Evolutionary conservation across 1,140 invertebrate species (phyloP).

Genomic region (Zaprionus nigranus): DNA sequence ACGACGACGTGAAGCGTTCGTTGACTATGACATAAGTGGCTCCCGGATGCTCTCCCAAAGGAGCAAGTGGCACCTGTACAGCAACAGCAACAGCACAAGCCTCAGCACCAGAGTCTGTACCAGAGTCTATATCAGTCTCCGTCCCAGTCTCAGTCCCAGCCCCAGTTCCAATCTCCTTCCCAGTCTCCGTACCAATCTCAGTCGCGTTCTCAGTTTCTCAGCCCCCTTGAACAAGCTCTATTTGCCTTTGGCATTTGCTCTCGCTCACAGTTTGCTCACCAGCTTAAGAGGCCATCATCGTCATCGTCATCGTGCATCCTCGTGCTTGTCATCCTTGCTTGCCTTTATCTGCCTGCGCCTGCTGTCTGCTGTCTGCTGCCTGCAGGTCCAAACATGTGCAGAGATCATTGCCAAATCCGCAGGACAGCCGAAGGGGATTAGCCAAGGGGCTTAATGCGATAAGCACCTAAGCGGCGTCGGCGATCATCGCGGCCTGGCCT

Average conservation of each 20-base stretch:
- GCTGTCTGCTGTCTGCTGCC: background rate
- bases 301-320: constrained; percentile 10
- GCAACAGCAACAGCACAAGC: background rate
- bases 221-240: constrained; percentile 25
- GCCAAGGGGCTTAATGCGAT: constrained; percentile 37
- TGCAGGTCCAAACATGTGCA: constrained; percentile 44
- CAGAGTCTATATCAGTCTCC: background rate
- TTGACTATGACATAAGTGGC: constrained; percentile 29
- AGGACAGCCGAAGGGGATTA: constrained; percentile 25
- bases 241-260: constrained; percentile 70
- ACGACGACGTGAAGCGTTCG: constrained; percentile 70
- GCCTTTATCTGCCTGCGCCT: constrained; percentile 3
- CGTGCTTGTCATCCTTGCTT: constrained; percentile 22
- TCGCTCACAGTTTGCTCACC: constrained; percentile 42
- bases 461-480: constrained; percentile 36
- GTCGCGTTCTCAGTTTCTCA: background rate
- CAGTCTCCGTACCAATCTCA: background rate
- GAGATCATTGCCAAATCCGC: constrained; percentile 13
- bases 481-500: constrained; percentile 34
- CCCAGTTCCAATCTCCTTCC: no score
- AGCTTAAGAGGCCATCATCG: constrained; percentile 38
- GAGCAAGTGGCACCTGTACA: constrained; percentile 71
- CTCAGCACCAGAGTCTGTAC: background rate
- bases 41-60: constrained; percentile 33
- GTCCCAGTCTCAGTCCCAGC: background rate